phyloP scores from a whole-genome alignment of 2,797 vertebrate species.

The Perodicticus potto region DNA sequence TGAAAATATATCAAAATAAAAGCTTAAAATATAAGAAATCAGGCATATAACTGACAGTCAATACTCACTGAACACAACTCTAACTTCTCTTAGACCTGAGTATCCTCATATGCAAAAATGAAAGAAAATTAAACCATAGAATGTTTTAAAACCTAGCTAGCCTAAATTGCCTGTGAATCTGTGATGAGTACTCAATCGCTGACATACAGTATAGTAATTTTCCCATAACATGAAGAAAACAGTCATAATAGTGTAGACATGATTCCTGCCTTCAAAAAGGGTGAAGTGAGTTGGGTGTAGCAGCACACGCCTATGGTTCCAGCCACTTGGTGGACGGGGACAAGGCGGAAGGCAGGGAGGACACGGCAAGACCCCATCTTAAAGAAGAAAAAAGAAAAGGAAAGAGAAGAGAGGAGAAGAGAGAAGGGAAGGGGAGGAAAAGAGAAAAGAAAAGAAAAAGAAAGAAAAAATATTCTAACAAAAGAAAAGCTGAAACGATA shows the following conservation, averaged over 20 bases:
- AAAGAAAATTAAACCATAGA: background rate
- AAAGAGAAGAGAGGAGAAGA: too few relatives aligned
- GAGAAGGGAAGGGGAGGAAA: too few relatives aligned
- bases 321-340: background rate
- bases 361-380: background rate
- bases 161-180: background rate
- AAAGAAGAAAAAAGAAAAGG: background rate
- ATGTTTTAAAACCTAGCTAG: background rate
- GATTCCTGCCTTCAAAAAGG: conserved; percentile 13
- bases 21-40: conserved; percentile 41
- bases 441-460: background rate
- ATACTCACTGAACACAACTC: conserved; percentile 3
- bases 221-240: background rate
- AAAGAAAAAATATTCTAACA: background rate
- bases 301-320: background rate
- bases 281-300: background rate
- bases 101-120: background rate
- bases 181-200: background rate
- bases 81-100: background rate
- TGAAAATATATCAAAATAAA: conserved; percentile 52
- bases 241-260: background rate
- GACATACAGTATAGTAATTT: background rate
- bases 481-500: background rate
- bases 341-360: background rate
- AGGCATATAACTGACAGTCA: background rate